Conservation (phyloP, 2,888 invertebrate genomes). For the Eurytoma californica region DNA sequence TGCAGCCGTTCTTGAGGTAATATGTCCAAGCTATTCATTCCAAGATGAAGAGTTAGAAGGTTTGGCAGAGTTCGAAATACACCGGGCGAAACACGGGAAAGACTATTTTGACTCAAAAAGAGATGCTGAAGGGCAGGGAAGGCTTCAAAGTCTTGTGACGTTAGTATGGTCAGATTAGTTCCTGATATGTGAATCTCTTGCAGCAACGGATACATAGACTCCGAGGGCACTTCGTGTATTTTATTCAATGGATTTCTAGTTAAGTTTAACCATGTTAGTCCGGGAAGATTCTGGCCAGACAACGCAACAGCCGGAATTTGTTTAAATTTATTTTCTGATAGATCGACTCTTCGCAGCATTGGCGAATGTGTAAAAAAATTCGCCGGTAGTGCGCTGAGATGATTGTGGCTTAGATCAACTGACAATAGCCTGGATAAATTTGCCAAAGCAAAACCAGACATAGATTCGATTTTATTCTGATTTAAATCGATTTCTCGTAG, state of each 20-base stretch:
- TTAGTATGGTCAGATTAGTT: conserved; percentile 89
- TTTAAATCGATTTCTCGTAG: conserved; percentile 85
- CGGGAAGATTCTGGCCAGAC: conserved; percentile 84
- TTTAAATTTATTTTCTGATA: conserved; percentile 87
- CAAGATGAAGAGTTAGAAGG: conserved; percentile 88
- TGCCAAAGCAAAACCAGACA: conserved; percentile 89
- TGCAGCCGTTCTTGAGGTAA: conserved; percentile 90
- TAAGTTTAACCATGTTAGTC: conserved; percentile 86
- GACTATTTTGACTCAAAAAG: conserved; percentile 83
- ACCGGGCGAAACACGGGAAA: conserved; percentile 88
- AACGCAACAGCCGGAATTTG: conserved; percentile 87
- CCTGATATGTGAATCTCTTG: conserved; percentile 87
- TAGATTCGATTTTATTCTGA: conserved; percentile 84
- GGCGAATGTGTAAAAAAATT: conserved; percentile 88
- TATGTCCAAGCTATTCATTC: conserved; percentile 88
- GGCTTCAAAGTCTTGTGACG: conserved; percentile 90
- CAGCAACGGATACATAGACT: conserved; percentile 84
- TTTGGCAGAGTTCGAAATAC: conserved; percentile 88
- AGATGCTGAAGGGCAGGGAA: conserved; percentile 87
- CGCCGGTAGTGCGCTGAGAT: conserved; percentile 85
- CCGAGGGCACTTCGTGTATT: conserved; percentile 83
- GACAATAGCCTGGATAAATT: conserved; percentile 85
- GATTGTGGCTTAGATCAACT: conserved; percentile 86
- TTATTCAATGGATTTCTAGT: conserved; percentile 89
- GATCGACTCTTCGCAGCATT: conserved; percentile 84